Percentiles rank a stretch among this genome's conserved stretches.
phyloP scores from a whole-genome alignment of 2,113 vertebrate genomes.

The Perca flavescens region DNA sequence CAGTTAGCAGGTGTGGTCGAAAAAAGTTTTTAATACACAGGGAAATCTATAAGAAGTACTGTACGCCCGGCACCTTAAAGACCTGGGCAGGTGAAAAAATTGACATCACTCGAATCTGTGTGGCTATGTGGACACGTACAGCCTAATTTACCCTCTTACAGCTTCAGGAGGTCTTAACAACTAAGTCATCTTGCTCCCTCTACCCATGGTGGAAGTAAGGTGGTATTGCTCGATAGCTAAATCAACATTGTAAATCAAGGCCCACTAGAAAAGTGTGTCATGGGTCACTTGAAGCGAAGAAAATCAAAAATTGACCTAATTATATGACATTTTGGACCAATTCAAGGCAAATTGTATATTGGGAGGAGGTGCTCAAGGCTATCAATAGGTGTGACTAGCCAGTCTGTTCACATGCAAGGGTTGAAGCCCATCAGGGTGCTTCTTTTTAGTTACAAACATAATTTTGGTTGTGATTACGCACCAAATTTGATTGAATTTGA shows the following conservation, averaged over 20 bases:
- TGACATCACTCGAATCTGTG: not conserved
- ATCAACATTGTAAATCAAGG: not conserved
- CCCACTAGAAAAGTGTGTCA: not conserved
- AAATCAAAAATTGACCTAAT: not conserved
- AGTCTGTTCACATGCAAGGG: not conserved
- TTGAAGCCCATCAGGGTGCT: not conserved
- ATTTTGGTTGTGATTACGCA: not conserved
- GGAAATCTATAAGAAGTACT: not conserved
- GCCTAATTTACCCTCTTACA: not conserved
- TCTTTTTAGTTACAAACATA: not conserved
- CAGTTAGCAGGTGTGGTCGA: not conserved
- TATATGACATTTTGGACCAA: not conserved
- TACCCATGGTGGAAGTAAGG: not conserved
- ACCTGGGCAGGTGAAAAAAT: not conserved
- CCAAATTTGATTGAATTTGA: not conserved
- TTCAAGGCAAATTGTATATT: not conserved
- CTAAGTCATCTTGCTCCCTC: not conserved
- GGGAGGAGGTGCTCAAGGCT: not conserved
- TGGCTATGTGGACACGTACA: not conserved
- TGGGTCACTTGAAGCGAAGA: not conserved
- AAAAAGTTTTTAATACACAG: not conserved
- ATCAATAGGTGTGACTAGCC: no score
- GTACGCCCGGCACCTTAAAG: not conserved
- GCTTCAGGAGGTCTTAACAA: not conserved
- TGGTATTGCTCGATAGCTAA: not conserved